A percentile compares a stretch with the other conserved stretches of the same genome.
phyloP scores from a whole-genome alignment of 2,888 invertebrate species.

The Cybosia mesomella region DNA sequence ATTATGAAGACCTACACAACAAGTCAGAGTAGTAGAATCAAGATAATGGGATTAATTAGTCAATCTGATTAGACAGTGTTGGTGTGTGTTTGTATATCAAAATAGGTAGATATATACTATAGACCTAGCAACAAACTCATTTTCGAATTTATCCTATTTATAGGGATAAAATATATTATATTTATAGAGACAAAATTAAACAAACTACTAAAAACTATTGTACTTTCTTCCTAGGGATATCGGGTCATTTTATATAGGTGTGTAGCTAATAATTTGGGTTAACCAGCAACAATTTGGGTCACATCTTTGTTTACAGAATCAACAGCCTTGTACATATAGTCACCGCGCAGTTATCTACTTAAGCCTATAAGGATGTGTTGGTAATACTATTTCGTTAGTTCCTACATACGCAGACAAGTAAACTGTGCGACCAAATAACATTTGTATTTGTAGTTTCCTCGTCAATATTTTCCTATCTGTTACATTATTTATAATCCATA shows the following conservation, averaged over 20 bases:
- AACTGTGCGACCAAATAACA: constrained; percentile 8
- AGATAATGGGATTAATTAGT: constrained; percentile 11
- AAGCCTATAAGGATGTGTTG: not conserved
- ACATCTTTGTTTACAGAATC: constrained; percentile 58
- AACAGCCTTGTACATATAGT: constrained; percentile 39
- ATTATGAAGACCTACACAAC: not conserved
- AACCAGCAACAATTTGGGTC: constrained; percentile 39
- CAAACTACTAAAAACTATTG: not conserved
- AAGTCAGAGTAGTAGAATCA: not conserved
- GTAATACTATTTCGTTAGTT: not conserved
- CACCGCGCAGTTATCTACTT: not conserved
- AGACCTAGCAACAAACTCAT: not conserved
- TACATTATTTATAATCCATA: not conserved
- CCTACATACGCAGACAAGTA: not conserved
- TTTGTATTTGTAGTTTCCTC: not conserved
- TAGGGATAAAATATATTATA: too few relatives aligned
- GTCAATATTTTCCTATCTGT: constrained; percentile 22
- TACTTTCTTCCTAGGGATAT: too few relatives aligned
- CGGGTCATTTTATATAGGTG: not conserved
- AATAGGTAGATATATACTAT: too few relatives aligned
- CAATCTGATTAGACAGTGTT: constrained; percentile 11
- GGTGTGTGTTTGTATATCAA: not conserved
- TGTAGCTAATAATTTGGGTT: constrained; percentile 8
- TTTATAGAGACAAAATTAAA: not conserved
- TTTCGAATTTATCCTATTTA: too few relatives aligned